Evolutionary conservation across 2,888 invertebrate species (phyloP).

Genomic region (Drosophila emarginata): DNA sequence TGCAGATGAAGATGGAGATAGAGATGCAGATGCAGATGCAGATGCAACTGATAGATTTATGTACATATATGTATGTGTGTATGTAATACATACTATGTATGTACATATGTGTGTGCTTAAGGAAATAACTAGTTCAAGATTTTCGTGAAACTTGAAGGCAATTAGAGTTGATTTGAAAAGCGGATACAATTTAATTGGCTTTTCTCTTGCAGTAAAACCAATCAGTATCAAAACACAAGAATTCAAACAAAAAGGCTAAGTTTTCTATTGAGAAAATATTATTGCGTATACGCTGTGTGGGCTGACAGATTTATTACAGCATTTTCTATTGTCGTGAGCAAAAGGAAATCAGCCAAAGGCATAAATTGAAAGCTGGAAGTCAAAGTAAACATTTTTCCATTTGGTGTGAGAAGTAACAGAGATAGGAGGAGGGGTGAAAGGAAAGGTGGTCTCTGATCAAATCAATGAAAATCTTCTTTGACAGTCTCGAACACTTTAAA

Average conservation of each 20-base stretch:
- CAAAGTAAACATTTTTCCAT: neutral
- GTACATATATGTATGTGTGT: neutral
- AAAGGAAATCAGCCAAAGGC: neutral
- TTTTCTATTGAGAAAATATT: neutral
- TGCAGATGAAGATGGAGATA: neutral
- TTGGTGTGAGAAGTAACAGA: neutral
- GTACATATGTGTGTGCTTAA: no score
- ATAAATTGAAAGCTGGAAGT: neutral
- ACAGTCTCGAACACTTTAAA: neutral
- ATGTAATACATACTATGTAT: neutral
- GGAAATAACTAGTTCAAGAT: neutral
- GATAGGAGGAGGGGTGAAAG: neutral
- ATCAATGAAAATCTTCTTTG: neutral
- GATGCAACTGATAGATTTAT: neutral
- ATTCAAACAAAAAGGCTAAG: neutral
- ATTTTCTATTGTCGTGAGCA: neutral
- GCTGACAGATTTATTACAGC: neutral
- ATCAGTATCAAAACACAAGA: neutral
- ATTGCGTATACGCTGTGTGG: constrained; percentile 1
- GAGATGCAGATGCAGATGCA: neutral
- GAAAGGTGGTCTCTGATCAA: neutral
- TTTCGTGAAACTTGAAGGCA: neutral
- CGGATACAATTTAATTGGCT: neutral
- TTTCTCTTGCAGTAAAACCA: neutral
- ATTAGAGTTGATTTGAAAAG: neutral